These are phyloP conservation scores for Vespertilio murinus DNA, from an alignment of 2,797 vertebrate genomes.

Conservation along the genomic window DNA sequence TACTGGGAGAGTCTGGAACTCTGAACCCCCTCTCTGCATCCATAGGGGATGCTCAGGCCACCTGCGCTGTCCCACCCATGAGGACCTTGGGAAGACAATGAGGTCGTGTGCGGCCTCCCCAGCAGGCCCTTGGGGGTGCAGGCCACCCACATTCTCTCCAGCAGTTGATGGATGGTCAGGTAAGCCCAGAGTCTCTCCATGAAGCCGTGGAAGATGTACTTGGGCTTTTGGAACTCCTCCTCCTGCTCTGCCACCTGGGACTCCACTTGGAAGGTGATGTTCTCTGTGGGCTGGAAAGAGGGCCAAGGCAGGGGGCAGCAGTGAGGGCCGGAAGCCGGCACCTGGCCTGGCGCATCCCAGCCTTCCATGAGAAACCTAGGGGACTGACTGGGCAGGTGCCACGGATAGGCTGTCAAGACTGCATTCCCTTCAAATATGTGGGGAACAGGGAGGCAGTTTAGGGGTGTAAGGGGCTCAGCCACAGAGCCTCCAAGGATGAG, in stretches of 20 bases:
- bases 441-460: background rate
- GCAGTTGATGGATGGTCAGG: conserved; percentile 92
- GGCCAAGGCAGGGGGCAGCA: background rate
- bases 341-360: background rate
- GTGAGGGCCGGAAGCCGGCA: background rate
- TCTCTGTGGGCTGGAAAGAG: conserved; percentile 69
- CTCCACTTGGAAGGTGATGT: conserved; percentile 83
- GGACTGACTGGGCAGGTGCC: background rate
- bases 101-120: accelerated
- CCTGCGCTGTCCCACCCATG: too few relatives aligned
- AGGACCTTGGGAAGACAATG: background rate
- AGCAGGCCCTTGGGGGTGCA: background rate
- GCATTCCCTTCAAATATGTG: background rate
- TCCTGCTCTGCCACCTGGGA: conserved; percentile 82
- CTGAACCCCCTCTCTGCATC: background rate
- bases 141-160: conserved; percentile 87
- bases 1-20: background rate
- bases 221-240: conserved; percentile 84
- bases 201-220: conserved; percentile 93
- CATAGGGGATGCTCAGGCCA: background rate
- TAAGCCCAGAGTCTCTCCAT: conserved; percentile 95
- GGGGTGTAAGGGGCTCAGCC: background rate
- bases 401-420: accelerated
- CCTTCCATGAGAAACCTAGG: background rate
- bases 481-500: background rate